Conservation (phyloP, 2,113 vertebrate genomes). For the Solea solea region DNA sequence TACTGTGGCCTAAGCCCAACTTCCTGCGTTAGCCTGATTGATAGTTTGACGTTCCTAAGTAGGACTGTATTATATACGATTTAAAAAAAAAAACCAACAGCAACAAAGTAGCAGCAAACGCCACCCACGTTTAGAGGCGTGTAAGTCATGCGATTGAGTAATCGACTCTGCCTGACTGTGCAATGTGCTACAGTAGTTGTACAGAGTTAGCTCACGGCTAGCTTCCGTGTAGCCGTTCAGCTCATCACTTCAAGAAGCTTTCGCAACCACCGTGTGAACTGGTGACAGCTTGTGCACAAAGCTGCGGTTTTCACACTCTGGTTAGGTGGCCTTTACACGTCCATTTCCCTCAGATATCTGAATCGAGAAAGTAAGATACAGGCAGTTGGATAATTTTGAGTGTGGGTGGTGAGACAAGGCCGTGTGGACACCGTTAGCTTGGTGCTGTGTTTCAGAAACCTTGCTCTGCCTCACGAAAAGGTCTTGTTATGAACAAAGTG, state of each 20-base stretch:
- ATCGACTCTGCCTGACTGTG: background rate
- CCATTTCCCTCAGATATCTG: no score
- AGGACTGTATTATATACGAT: background rate
- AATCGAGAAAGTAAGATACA: conserved; percentile 5
- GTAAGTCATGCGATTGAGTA: background rate
- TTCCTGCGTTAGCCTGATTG: conserved; percentile 45
- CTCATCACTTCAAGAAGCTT: background rate
- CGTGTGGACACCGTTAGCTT: conserved; percentile 11
- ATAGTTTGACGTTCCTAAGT: conserved; percentile 1
- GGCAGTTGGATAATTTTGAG: conserved; percentile 7
- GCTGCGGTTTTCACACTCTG: no score
- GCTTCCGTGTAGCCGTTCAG: background rate
- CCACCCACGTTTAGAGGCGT: background rate
- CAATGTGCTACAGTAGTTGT: conserved; percentile 32
- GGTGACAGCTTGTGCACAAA: background rate
- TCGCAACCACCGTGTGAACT: background rate
- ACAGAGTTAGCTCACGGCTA: conserved; percentile 15
- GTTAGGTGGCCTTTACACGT: no score
- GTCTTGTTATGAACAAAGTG: background rate
- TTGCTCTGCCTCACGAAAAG: background rate
- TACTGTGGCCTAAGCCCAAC: conserved; percentile 67
- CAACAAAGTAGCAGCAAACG: background rate
- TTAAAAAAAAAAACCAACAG: no score
- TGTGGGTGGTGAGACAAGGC: conserved; percentile 52
- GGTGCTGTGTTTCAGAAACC: background rate